phyloP scores from a whole-genome alignment of 2,797 vertebrate genomes.

The Hydrocynus forskahlii region DNA sequence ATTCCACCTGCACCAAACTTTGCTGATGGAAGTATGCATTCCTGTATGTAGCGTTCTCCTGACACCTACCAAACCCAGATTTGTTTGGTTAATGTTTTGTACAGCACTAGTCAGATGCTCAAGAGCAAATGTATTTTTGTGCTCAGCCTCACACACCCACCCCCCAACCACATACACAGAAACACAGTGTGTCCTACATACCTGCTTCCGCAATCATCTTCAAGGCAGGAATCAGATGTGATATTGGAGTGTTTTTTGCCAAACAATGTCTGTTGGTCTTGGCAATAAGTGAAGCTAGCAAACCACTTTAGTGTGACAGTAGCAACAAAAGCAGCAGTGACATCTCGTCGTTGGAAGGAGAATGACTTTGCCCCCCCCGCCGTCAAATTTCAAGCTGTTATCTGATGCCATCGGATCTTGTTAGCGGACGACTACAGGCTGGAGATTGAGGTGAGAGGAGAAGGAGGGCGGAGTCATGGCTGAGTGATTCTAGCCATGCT shows the following conservation, averaged over 20 bases:
- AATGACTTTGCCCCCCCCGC: constrained; percentile 61
- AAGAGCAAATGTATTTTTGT: not conserved
- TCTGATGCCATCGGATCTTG: constrained; percentile 63
- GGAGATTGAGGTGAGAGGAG: constrained; percentile 53
- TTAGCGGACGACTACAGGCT: constrained; percentile 54
- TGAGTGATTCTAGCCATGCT: constrained; percentile 52
- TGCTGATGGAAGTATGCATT: too few relatives aligned
- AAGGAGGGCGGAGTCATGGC: constrained; percentile 45
- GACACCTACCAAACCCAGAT: too few relatives aligned
- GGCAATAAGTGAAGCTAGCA: constrained; percentile 59
- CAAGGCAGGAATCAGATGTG: constrained; percentile 56
- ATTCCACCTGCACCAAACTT: too few relatives aligned
- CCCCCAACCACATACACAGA: constrained; percentile 13
- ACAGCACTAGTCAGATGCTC: not conserved
- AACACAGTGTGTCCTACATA: constrained; percentile 44
- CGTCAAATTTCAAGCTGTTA: constrained; percentile 62
- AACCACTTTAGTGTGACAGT: constrained; percentile 65
- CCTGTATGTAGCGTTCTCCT: too few relatives aligned
- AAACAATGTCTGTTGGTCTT: constrained; percentile 63
- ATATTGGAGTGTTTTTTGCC: constrained; percentile 58
- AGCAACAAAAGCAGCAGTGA: constrained; percentile 60
- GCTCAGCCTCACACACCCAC: not conserved
- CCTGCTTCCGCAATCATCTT: constrained; percentile 59
- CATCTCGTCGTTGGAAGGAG: constrained; percentile 58
- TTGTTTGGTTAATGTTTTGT: not conserved